Base-by-base conservation (phyloP, 2,113 vertebrate genomes). In the Megaceryle torquata region DNA sequence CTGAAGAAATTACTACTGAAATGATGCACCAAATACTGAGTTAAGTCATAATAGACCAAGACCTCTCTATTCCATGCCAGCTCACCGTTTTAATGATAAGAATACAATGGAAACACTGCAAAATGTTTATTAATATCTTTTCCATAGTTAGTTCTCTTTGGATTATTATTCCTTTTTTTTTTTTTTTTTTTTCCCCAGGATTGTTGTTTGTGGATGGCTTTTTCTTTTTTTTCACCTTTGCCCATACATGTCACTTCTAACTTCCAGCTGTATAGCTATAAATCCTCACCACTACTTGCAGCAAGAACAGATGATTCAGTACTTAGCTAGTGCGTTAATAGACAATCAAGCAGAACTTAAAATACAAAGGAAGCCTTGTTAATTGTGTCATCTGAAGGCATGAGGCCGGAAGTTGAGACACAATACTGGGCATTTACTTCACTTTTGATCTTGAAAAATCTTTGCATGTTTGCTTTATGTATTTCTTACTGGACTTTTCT, bases 331-430 rank as follows among this genome's bases (percentile, higher is more conserved):
- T 77, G 82, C 81, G 56, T 92, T 93, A 69, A 93, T 91, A 86
- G 51, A 84, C 71, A 41, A 51, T 79, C 75, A 88, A 79, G 89
- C 64, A 91, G 74, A 82, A 78, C 83, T 85, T 53, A 11, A 51
- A 82, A 48, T 63, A 96, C 93, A 95, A 80, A 92, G 86, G 68
- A 72, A 48, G 84, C 94, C 81, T 96, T 97, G 96, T 97, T 96
- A 77, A 33, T 89, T 91, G 79, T 97, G 88, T 77, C 76, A 71
- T 70, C 74, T 64, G 29, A 68, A 95, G 83, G 91, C 80, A 89
- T 46, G 67, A 95, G 85, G 81, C 94, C 96, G 95, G 95, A 97
- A 97, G 82, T 50, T 33, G 71, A 67, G 67, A 63, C 41, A 92
- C 91, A 95, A 77, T 83, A 37, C 51, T 50, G 61, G 85, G 67